These are phyloP conservation scores for Acrocyrtus sp. DNA, from an alignment of 2,888 invertebrate genomes.

Conservation along the genomic window DNA sequence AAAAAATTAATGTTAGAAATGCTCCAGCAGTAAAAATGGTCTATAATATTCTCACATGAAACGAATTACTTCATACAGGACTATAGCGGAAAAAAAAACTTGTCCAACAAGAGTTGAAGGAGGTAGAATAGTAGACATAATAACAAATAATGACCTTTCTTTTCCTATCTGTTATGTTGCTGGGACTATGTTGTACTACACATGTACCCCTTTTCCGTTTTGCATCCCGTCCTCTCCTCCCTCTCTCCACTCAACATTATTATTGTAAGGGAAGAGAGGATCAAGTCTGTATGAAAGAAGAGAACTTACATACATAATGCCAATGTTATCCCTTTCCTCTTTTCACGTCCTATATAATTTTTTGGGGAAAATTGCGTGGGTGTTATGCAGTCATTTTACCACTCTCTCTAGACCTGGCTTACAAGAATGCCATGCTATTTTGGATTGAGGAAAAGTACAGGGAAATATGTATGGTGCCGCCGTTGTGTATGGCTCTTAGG, in stretches of 20 bases:
- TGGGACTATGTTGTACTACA: too few species aligned
- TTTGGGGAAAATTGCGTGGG: slow-evolving; percentile 44
- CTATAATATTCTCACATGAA: neutral
- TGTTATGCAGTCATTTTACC: slow-evolving; percentile 44
- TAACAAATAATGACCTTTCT: neutral
- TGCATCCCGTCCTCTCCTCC: neutral
- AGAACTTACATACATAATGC: neutral
- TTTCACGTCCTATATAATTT: neutral
- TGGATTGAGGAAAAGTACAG: neutral
- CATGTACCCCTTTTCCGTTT: neutral
- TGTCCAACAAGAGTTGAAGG: neutral
- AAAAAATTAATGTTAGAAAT: neutral
- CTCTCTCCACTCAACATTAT: too few species aligned
- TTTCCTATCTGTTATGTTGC: neutral
- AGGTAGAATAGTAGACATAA: neutral
- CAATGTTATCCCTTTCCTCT: neutral
- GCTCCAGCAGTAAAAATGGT: neutral
- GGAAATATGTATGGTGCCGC: slow-evolving; percentile 14
- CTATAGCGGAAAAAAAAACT: too few species aligned
- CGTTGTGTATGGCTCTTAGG: too few species aligned
- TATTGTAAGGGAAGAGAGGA: neutral
- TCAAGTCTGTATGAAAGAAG: neutral
- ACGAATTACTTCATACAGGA: too few species aligned
- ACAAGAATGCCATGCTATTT: slow-evolving; percentile 5
- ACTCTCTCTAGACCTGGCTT: neutral